Evolutionary conservation across 2,888 invertebrate genomes (phyloP), one percentile per base, ranked within the genome.

Genomic region (Pollenia angustigena): DNA sequence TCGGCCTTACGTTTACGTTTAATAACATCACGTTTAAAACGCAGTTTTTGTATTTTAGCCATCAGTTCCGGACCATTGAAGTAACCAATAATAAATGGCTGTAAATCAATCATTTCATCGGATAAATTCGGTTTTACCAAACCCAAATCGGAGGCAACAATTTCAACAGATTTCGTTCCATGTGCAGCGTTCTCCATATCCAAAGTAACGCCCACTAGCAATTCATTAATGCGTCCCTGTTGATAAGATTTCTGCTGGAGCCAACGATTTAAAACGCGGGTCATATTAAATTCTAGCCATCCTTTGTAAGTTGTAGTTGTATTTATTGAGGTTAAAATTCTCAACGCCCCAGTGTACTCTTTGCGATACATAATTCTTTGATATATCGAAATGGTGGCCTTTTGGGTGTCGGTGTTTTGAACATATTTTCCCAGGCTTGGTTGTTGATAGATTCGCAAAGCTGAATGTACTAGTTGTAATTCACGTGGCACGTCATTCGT

Each of bases 21-120:
- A 6, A 89, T 88, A 16, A 90, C 80, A 6, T 92, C 90, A 4
- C 92, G 90, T 60, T 92, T 92, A 18, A 90, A 90, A n/a, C 93
- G 91, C 23, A 92, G 72, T 78, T 91, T 90, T 81, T 91, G 90
- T 90, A 95, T 94, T 92, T 93, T 94, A 85, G 94, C 95, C 92
- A 95, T 95, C 95, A 89, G 95, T 93, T 89, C 95, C 93, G 84
- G 95, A 94, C 88, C 96, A 93, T 96, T 97, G 90, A 97, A 95
- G 92, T 97, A 99, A 0, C 97, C 98, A 1, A 98, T 98, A 94
- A 99, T 95, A 92, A 98, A 98, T 0, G 98, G 98, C 91, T 98
- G 97, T 89, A 96, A 96, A 88, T 97, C 97, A 88, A 96, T 96
- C 78, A 95, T 66, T 16, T 84, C 81, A 6, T 78, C 52, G 1